Base-by-base conservation (phyloP, 2,113 vertebrate species). In the Psettodes erumei region DNA sequence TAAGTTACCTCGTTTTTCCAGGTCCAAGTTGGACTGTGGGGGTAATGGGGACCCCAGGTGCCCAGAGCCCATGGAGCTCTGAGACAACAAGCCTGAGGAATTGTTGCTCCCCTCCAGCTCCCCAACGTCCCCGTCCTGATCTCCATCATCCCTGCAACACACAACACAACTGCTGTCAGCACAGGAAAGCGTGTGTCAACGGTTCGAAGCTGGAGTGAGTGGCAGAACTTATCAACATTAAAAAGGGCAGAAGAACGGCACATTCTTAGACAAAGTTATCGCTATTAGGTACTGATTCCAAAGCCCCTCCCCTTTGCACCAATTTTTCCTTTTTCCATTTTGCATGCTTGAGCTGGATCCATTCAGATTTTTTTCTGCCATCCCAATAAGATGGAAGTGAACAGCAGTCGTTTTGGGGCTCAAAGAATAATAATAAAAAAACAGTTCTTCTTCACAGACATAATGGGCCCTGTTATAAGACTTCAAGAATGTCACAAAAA, bases 81-180 rank as follows among this genome's bases (percentile, higher is more conserved):
- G 89, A 0, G 94, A 90, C 15, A 93, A 90, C 8, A 92, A 93
- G 72, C 84, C 84, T 8, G 86, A 92, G 0, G 93, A 81, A n/a
- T 85, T 94, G 78, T 84, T 83, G 1, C 90, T 60, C 42, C 86
- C 93, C 1, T 98, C 96, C 1, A 93, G 89, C 62, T 97, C 96
- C 0, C 85, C 93, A 0, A 90, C 84, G 0, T 97, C 96, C 76
- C 95, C 90, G 19, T 98, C 96, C 30, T 95, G 96, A 50, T 98
- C 96, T 0, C 82, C 62, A 37, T 95, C 95, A 54, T 98, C 96
- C 88, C 97, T 98, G 91, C 58, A 65, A 69, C 25, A 82, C 62
- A 89, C 25, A 81, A 58, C 58, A 60, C 45, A 62, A 42, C 28
- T 19, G 35, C 42, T 18, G 45, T 69, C 25, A 82, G 42, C 6